Conservation (phyloP, 2,797 vertebrate genomes). For the Okamejei kenojei region DNA sequence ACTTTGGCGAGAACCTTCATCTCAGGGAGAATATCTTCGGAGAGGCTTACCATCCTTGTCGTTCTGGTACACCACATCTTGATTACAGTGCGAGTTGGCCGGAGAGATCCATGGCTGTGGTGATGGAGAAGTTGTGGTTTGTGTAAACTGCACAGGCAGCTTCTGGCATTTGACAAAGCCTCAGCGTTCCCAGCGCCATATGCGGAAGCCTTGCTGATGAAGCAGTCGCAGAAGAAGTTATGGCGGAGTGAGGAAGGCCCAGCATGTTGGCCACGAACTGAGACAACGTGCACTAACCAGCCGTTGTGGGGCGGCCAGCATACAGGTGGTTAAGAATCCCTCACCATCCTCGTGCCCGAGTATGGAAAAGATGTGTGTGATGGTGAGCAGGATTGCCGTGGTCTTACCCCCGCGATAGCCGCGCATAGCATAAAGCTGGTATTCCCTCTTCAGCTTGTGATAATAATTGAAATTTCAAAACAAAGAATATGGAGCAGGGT, state of each 20-base stretch:
- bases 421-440: slow-evolving; percentile 80
- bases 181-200: slow-evolving; percentile 80
- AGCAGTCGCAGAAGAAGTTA: slow-evolving; percentile 99
- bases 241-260: slow-evolving; percentile 84
- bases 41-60: slow-evolving; percentile 91
- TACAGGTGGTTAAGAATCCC: slow-evolving; percentile 93
- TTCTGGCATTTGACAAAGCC: slow-evolving; percentile 79
- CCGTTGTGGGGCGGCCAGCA: slow-evolving; percentile 64
- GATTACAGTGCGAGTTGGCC: slow-evolving; percentile 93
- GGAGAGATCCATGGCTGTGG: slow-evolving; percentile 95
- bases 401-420: slow-evolving; percentile 94
- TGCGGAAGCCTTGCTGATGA: slow-evolving; percentile 93
- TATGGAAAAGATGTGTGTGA: slow-evolving; percentile 87
- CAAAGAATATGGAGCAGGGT: slow-evolving; percentile 89
- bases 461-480: slow-evolving; percentile 84
- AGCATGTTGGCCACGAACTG: slow-evolving; percentile 91
- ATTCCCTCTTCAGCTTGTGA: slow-evolving; percentile 78
- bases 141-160: slow-evolving; percentile 78
- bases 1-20: not conserved
- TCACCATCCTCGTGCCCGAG: slow-evolving; percentile 82
- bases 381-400: slow-evolving; percentile 86
- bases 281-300: slow-evolving; percentile 74
- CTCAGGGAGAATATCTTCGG: slow-evolving; percentile 85
- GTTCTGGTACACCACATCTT: slow-evolving; percentile 96
- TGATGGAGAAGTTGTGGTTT: slow-evolving; percentile 93